Percentiles rank a stretch among this genome's conserved stretches.
phyloP scores from a whole-genome alignment of 2,113 vertebrate species.

The Lanius collurio region DNA sequence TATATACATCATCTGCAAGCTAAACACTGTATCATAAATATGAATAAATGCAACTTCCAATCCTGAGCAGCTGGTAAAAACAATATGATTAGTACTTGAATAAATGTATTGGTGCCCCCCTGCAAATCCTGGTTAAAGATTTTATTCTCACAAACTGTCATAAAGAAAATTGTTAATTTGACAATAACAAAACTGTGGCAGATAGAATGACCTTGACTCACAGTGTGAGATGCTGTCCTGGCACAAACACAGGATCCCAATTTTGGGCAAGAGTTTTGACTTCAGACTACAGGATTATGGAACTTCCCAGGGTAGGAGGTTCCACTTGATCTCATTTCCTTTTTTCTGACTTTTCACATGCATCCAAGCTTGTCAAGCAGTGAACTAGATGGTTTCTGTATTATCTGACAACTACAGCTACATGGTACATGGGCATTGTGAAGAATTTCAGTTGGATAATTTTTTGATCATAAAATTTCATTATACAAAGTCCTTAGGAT shows the following conservation, averaged over 20 bases:
- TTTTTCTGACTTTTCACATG: background rate
- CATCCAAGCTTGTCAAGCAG: background rate
- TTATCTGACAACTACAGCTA: background rate
- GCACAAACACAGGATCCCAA: background rate
- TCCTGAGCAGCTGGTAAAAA: background rate
- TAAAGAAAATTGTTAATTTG: background rate
- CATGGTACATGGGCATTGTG: rapidly evolving
- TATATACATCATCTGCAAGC: background rate
- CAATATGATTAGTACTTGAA: background rate
- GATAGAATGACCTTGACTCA: background rate
- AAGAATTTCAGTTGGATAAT: background rate
- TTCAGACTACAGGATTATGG: background rate
- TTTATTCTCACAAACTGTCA: background rate
- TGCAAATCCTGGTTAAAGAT: background rate
- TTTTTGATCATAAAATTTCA: background rate
- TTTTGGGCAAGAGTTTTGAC: background rate
- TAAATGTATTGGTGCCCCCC: background rate
- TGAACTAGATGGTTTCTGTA: background rate
- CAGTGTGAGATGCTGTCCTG: background rate
- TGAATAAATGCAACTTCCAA: background rate
- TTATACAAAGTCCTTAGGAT: background rate
- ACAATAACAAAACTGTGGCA: background rate
- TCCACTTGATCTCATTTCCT: background rate
- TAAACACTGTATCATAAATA: background rate
- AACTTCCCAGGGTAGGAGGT: background rate